phyloP scores from a whole-genome alignment of 2,113 vertebrate species.

The Onychostoma macrolepis region DNA sequence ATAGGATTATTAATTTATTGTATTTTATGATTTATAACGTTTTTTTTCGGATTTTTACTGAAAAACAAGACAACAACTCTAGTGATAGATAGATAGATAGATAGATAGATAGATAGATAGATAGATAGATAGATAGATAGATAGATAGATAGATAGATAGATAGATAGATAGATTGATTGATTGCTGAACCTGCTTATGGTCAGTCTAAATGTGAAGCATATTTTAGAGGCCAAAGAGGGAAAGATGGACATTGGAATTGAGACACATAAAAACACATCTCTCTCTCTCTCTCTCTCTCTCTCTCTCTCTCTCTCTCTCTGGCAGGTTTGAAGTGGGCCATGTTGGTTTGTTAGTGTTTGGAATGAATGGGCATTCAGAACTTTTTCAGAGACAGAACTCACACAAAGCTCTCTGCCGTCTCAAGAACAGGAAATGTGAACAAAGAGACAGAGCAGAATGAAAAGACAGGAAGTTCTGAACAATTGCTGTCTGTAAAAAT shows the following conservation, averaged over 20 bases:
- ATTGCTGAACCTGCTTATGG: too few species aligned
- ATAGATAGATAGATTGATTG: too few species aligned
- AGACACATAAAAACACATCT: background rate
- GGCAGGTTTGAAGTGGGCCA: background rate
- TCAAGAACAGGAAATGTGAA: constrained; percentile 40
- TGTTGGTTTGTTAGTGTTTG: constrained; percentile 16
- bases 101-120: too few species aligned
- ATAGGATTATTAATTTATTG: too few species aligned
- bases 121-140: too few species aligned
- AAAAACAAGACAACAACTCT: too few species aligned
- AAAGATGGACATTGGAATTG: background rate
- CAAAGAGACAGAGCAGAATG: constrained; percentile 13
- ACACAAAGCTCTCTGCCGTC: constrained; percentile 17
- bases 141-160: too few species aligned
- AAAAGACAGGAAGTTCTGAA: background rate
- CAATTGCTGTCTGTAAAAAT: background rate
- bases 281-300: constrained; percentile 4
- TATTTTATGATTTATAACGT: too few species aligned
- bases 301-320: background rate
- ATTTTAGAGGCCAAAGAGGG: too few species aligned
- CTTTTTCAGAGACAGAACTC: constrained; percentile 40
- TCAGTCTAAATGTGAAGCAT: too few species aligned
- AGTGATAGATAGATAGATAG: too few species aligned
- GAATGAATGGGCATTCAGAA: constrained; percentile 20
- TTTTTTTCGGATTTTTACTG: too few species aligned